These are phyloP conservation scores for Zoanthus sansibaricus DNA, from an alignment of 92 coral and sea anemone species.

Conservation along the genomic window DNA sequence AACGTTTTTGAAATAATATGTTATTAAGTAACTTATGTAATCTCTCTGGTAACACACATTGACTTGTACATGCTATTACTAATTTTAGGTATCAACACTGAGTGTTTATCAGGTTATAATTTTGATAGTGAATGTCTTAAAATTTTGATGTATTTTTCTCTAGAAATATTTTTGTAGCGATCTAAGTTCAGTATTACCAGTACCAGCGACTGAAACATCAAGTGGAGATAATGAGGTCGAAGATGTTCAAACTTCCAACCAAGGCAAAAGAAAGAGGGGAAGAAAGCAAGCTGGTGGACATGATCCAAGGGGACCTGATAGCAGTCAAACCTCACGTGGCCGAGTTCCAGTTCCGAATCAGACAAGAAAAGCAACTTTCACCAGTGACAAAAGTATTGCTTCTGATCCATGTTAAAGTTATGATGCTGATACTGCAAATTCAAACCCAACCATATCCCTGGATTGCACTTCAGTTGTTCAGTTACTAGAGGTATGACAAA, in stretches of 20 bases:
- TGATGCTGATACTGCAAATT: slow-evolving; percentile 61
- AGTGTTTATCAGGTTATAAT: background rate
- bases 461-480: slow-evolving; percentile 47
- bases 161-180: background rate
- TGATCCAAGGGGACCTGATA: slow-evolving; percentile 32
- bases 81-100: too few relatives aligned
- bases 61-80: too few relatives aligned
- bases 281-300: background rate
- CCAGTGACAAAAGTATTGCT: slow-evolving; percentile 8
- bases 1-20: too few relatives aligned
- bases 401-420: slow-evolving; percentile 49
- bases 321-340: slow-evolving; percentile 19
- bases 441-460: slow-evolving; percentile 62
- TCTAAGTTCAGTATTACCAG: background rate
- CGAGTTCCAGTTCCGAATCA: slow-evolving; percentile 22
- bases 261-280: slow-evolving; percentile 17
- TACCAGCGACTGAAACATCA: slow-evolving; percentile 8
- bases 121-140: background rate
- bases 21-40: too few relatives aligned
- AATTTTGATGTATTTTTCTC: background rate
- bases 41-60: too few relatives aligned
- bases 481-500: slow-evolving; percentile 30
- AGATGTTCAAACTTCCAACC: slow-evolving; percentile 2
- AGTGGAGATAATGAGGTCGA: slow-evolving; percentile 1
- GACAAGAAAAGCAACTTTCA: background rate